phyloP scores from a whole-genome alignment of 2,888 invertebrate species.

The Phalera bucephala region DNA sequence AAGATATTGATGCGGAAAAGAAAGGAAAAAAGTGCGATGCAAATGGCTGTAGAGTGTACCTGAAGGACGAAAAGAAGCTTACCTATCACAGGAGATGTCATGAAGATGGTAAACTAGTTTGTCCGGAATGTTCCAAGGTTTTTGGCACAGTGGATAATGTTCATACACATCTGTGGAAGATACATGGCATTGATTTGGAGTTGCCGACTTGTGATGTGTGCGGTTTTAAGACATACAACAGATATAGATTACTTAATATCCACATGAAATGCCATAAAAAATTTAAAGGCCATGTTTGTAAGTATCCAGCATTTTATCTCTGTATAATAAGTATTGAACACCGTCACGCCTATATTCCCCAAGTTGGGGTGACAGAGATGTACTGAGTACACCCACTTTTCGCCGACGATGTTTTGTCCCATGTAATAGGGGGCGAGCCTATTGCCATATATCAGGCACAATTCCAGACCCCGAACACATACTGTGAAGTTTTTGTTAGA shows the following conservation, averaged over 20 bases:
- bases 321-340: too few species aligned
- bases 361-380: too few species aligned
- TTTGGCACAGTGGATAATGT: slow-evolving; percentile 85
- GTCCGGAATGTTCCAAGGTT: slow-evolving; percentile 86
- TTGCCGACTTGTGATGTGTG: slow-evolving; percentile 90
- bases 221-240: slow-evolving; percentile 87
- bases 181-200: slow-evolving; percentile 90
- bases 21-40: slow-evolving; percentile 73
- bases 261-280: slow-evolving; percentile 90
- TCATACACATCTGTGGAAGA: slow-evolving; percentile 91
- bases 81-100: slow-evolving; percentile 87
- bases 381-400: too few species aligned
- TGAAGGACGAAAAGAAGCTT: slow-evolving; percentile 83
- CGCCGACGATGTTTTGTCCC: too few species aligned
- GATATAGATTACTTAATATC: slow-evolving; percentile 87
- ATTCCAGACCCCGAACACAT: too few species aligned
- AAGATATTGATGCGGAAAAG: slow-evolving; percentile 28
- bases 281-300: slow-evolving; percentile 84
- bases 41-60: slow-evolving; percentile 79
- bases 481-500: too few species aligned
- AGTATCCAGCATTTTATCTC: slow-evolving; percentile 39
- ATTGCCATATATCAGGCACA: too few species aligned
- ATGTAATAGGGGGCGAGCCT: too few species aligned
- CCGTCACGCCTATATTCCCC: too few species aligned
- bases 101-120: slow-evolving; percentile 71